These are phyloP conservation scores for Rhogogaster chlorosoma DNA, from an alignment of 2,888 invertebrate species.

Conservation along the genomic window DNA sequence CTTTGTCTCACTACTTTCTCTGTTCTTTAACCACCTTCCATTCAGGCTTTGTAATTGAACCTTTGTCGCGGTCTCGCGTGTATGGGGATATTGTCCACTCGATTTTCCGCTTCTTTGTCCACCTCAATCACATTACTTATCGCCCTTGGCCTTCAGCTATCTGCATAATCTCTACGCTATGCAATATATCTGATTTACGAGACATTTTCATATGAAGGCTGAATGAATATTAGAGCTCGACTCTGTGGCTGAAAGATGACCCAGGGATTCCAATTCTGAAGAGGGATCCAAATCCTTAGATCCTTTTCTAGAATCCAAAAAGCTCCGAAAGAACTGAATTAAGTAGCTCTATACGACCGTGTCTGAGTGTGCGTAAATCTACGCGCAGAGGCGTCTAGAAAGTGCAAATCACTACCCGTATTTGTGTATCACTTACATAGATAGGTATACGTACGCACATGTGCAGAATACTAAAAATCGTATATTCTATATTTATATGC, in stretches of 20 bases:
- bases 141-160: background rate
- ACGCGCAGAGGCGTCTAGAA: background rate
- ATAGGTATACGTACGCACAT: background rate
- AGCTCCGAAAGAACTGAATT: background rate
- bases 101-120: constrained; percentile 8
- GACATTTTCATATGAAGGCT: background rate
- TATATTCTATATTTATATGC: background rate
- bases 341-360: background rate
- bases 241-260: background rate
- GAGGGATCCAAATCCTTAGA: too few relatives aligned
- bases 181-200: background rate
- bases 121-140: background rate
- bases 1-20: constrained; percentile 36
- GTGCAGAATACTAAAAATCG: background rate
- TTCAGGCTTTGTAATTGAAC: constrained; percentile 37
- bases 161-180: background rate
- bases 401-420: constrained; percentile 15
- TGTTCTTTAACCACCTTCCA: background rate
- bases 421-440: background rate
- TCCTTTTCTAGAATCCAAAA: background rate
- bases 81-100: background rate
- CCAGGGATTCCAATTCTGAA: background rate
- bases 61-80: background rate
- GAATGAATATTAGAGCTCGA: background rate
- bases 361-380: background rate